Evolutionary conservation across 2,888 invertebrate species (phyloP).

Genomic region (Drosophila pseudotakahashii): DNA sequence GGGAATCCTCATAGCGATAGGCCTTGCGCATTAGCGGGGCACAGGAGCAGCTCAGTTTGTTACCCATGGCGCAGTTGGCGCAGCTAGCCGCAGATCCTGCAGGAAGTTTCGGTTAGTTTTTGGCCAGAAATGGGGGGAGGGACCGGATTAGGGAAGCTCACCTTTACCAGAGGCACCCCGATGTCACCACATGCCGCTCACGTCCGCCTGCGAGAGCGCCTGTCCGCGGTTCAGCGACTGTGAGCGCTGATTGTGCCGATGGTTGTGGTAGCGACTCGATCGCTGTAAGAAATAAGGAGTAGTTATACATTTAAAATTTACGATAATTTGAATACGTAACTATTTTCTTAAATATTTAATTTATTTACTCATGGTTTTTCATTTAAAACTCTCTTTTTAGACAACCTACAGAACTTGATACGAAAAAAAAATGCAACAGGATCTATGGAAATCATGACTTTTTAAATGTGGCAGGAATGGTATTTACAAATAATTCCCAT

Average conservation of each 20-base stretch:
- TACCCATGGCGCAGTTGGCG: constrained; percentile 93
- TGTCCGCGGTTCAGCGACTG: constrained; percentile 91
- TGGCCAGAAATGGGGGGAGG: neutral
- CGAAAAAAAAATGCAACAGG: no score
- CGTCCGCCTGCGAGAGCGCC: constrained; percentile 88
- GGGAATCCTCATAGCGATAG: constrained; percentile 98
- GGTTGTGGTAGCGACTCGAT: constrained; percentile 87
- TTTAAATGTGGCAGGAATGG: no score
- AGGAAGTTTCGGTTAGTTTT: neutral
- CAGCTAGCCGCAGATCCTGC: constrained; percentile 84
- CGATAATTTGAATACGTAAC: no score
- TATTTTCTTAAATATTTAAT: neutral
- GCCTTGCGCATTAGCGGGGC: constrained; percentile 98
- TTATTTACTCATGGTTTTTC: no score
- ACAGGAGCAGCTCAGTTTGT: constrained; percentile 98
- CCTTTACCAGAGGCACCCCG: constrained; percentile 89
- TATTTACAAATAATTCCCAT: no score
- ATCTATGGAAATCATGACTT: no score
- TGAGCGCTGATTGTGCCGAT: constrained; percentile 89
- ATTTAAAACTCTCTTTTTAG: no score
- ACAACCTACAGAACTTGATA: no score
- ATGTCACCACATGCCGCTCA: constrained; percentile 91
- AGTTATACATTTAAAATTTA: neutral
- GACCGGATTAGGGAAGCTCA: constrained; percentile 13
- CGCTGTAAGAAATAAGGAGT: constrained; percentile 81